phyloP scores from a whole-genome alignment of 2,888 invertebrate species.

The Sisyra nigra region DNA sequence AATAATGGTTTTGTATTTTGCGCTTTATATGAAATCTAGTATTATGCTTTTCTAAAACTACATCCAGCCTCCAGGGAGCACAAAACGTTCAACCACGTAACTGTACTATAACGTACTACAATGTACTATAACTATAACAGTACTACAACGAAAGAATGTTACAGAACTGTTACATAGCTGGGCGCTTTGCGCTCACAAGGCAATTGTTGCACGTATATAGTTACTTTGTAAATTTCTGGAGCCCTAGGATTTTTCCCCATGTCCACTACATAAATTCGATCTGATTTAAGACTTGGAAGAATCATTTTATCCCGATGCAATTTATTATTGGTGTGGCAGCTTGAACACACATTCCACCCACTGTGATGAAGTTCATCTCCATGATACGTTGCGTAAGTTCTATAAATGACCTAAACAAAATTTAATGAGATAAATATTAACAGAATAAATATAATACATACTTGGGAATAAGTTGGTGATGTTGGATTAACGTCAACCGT shows the following conservation, averaged over 20 bases:
- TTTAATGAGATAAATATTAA: neutral
- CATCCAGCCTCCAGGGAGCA: no score
- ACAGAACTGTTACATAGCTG: no score
- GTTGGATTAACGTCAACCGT: slow-evolving; percentile 84
- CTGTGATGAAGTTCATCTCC: slow-evolving; percentile 90
- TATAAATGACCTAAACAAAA: slow-evolving; percentile 60
- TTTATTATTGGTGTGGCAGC: slow-evolving; percentile 44
- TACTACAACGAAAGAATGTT: no score
- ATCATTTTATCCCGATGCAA: slow-evolving; percentile 60
- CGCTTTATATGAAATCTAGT: no score
- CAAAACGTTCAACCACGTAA: no score
- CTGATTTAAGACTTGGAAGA: slow-evolving; percentile 65
- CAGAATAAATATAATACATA: slow-evolving; percentile 20
- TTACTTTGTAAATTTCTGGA: slow-evolving; percentile 58
- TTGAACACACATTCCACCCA: slow-evolving; percentile 96
- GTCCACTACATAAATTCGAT: slow-evolving; percentile 73
- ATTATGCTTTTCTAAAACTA: no score
- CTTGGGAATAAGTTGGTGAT: slow-evolving; percentile 73
- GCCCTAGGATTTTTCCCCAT: slow-evolving; percentile 52
- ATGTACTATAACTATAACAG: no score
- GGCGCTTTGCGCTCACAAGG: no score
- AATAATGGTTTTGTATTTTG: no score
- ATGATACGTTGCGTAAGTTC: slow-evolving; percentile 56
- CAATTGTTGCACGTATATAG: neutral
- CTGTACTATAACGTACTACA: no score